Conservation (phyloP, 2,113 vertebrate species). For the cattle (Bos taurus) region ARS-UCD2.0 NC_037346.1:3137501-3138000, state of each 20-base stretch:
- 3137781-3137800: neutral
- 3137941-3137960: neutral
- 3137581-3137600: neutral
- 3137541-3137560: neutral
- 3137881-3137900: neutral
- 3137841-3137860: neutral
- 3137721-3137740: neutral
- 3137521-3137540: neutral
- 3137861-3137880: neutral
- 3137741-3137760: neutral
- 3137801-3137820: neutral
- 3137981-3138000: neutral
- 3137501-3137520: neutral
- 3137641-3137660: neutral
- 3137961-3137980: rapidly evolving
- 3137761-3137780: neutral
- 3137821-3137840: neutral
- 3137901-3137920: neutral
- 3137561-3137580: neutral
- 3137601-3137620: neutral
- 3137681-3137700: neutral
- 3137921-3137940: neutral
- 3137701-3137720: neutral
- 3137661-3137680: neutral
- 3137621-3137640: neutral